phyloP scores from a whole-genome alignment of 2,113 vertebrate genomes.

The Pangasianodon gigas region DNA sequence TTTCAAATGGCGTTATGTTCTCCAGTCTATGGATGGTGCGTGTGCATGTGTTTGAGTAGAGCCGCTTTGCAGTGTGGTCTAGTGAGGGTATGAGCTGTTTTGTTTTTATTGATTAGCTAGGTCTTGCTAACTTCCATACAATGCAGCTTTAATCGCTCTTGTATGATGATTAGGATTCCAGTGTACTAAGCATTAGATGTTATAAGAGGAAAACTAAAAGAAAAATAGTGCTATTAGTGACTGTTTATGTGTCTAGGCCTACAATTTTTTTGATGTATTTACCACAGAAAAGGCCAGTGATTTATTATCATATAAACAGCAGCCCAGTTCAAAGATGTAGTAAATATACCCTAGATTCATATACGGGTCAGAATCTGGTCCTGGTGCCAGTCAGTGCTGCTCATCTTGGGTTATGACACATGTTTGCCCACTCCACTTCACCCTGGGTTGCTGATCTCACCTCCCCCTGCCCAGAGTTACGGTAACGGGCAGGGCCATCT shows the following conservation, averaged over 20 bases:
- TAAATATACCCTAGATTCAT: neutral
- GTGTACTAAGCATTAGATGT: neutral
- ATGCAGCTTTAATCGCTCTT: neutral
- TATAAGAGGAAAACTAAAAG: neutral
- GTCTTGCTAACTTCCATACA: neutral
- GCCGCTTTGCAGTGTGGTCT: neutral
- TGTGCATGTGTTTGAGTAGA: neutral
- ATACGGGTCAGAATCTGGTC: conserved; percentile 10
- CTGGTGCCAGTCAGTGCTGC: neutral
- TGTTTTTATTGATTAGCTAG: neutral
- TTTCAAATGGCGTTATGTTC: neutral
- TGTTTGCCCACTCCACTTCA: conserved; percentile 25
- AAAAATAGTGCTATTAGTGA: neutral
- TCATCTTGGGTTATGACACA: conserved; percentile 42
- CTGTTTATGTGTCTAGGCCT: neutral
- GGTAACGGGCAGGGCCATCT: conserved; percentile 70
- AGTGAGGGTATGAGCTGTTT: neutral
- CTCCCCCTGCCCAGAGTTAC: conserved; percentile 61
- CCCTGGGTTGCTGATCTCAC: conserved; percentile 51
- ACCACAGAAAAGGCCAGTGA: neutral
- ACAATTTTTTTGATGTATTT: neutral
- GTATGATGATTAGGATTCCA: neutral
- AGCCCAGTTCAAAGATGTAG: neutral
- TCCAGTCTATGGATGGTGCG: neutral
- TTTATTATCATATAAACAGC: neutral